Evolutionary conservation across 2,113 vertebrate genomes (phyloP).

Genomic region (Agelaius tricolor): DNA sequence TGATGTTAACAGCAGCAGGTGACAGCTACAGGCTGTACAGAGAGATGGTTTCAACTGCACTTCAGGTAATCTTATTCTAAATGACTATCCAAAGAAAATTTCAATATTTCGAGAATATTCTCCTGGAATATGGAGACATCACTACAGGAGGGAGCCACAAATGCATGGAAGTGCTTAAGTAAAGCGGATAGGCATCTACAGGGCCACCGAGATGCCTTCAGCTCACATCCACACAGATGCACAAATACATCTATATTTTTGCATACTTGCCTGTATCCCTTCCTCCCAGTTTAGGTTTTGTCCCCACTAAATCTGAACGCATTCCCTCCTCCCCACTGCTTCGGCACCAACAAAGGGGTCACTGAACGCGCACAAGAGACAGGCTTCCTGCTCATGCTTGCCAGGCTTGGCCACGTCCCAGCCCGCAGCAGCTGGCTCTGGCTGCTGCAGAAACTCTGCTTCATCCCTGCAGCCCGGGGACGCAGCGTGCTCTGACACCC

Average conservation of each 20-base stretch:
- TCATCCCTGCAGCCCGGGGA: background rate
- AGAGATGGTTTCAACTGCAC: background rate
- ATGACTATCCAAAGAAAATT: background rate
- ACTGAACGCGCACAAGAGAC: background rate
- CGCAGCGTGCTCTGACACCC: background rate
- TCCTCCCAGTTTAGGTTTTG: background rate
- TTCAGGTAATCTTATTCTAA: background rate
- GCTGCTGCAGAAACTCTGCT: background rate
- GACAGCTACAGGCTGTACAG: background rate
- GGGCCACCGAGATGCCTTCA: background rate
- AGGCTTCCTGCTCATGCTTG: background rate
- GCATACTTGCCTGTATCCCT: background rate
- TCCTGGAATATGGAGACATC: background rate
- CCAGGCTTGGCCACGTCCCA: background rate
- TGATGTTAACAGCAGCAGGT: background rate
- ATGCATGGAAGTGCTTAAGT: background rate
- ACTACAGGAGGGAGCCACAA: background rate
- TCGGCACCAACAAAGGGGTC: background rate
- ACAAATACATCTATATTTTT: background rate
- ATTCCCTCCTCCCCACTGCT: background rate
- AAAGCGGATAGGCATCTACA: background rate
- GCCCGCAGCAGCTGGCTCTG: conserved; percentile 21
- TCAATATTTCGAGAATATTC: background rate
- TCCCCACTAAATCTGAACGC: background rate
- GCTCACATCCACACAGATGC: background rate